Evolutionary conservation across 2,113 vertebrate species (phyloP).

Genomic region (Pangasianodon hypophthalmus): DNA sequence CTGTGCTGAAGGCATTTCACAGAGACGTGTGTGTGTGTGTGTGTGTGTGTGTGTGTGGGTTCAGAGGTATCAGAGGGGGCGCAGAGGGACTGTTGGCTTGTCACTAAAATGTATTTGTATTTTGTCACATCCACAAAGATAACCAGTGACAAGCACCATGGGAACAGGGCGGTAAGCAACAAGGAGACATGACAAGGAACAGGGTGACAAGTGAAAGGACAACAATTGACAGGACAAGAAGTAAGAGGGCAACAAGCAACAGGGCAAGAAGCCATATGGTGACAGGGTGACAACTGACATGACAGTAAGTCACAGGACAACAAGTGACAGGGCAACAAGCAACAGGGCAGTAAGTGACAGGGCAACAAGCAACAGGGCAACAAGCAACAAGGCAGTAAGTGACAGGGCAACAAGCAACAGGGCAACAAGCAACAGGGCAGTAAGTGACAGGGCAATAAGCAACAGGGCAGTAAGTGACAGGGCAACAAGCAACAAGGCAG

Average conservation of each 20-base stretch:
- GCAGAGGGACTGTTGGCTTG: neutral
- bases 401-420: no score
- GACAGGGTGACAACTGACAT: neutral
- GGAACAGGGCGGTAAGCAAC: neutral
- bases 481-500: no score
- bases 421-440: no score
- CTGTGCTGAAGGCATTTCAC: neutral
- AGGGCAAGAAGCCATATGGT: neutral
- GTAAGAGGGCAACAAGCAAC: neutral
- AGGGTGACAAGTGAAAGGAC: neutral
- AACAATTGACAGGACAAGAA: neutral
- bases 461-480: no score
- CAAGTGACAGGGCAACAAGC: no score
- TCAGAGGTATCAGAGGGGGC: neutral
- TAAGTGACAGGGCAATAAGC: no score
- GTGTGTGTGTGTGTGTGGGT: constrained; percentile 6
- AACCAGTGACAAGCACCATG: neutral
- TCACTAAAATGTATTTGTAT: neutral
- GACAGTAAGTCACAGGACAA: no score
- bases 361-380: no score
- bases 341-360: no score
- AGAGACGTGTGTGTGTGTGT: neutral
- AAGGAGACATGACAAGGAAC: neutral
- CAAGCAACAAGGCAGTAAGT: no score
- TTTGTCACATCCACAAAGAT: neutral